phyloP scores from a whole-genome alignment of 2,113 vertebrate genomes.

The Trematomus loennbergii region DNA sequence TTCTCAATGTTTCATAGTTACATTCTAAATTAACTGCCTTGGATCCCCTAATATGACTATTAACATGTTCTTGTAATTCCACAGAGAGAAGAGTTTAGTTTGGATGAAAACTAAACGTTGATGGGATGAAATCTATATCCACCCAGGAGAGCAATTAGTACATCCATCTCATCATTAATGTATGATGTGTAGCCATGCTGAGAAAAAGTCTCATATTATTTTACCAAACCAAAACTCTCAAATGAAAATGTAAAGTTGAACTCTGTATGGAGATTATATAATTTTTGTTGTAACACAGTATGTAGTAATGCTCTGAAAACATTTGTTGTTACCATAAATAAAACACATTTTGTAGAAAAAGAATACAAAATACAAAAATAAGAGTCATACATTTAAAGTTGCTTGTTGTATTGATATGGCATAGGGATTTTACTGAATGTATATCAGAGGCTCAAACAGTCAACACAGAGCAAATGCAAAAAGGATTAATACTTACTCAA shows the following conservation, averaged over 20 bases:
- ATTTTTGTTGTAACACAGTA: neutral
- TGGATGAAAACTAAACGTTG: constrained; percentile 20
- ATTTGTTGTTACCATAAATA: neutral
- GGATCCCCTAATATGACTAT: neutral
- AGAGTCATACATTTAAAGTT: neutral
- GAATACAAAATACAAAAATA: neutral
- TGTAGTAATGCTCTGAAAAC: neutral
- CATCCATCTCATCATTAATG: constrained; percentile 69
- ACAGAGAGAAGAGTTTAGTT: neutral
- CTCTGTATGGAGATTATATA: neutral
- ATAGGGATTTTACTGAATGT: neutral
- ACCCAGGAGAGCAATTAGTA: constrained; percentile 50
- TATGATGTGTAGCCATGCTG: constrained; percentile 44
- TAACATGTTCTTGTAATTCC: neutral
- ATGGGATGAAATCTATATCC: constrained; percentile 66
- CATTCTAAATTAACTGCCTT: neutral
- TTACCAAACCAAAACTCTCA: constrained; percentile 36
- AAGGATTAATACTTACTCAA: constrained; percentile 75
- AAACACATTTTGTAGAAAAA: neutral
- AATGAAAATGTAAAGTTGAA: neutral
- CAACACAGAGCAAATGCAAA: neutral
- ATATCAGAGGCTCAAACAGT: constrained; percentile 8
- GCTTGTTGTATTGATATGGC: neutral
- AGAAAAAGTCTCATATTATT: constrained; percentile 47
- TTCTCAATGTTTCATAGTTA: neutral